Percentiles rank a stretch among this genome's conserved stretches.
These are phyloP conservation scores for Crossocerus cetratus DNA, from an alignment of 2,888 invertebrate species.

Conservation along the genomic window DNA sequence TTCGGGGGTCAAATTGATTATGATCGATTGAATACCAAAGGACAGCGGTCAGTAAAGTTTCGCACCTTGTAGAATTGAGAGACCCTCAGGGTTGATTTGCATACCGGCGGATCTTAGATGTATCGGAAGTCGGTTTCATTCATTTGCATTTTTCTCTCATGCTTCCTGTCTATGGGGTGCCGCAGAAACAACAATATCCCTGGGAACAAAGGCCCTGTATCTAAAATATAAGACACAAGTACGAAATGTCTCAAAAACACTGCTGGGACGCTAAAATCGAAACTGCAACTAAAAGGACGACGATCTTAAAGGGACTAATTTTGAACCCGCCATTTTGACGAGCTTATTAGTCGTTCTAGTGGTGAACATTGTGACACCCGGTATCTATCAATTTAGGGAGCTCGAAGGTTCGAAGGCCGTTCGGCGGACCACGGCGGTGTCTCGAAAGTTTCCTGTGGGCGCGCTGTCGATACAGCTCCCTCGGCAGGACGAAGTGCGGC, in stretches of 20 bases:
- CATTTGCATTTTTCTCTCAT: slow-evolving; percentile 26
- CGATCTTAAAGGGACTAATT: too few relatives aligned
- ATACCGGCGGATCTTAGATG: slow-evolving; percentile 47
- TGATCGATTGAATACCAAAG: slow-evolving; percentile 57
- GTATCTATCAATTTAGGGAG: slow-evolving; percentile 30
- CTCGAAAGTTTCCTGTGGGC: slow-evolving; percentile 47
- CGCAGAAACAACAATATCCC: slow-evolving; percentile 7
- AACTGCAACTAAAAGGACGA: too few relatives aligned
- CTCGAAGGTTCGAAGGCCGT: slow-evolving; percentile 28
- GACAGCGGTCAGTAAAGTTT: slow-evolving; percentile 57
- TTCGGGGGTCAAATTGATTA: slow-evolving; percentile 45
- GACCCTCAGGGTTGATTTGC: slow-evolving; percentile 51
- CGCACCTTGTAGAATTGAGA: slow-evolving; percentile 25
- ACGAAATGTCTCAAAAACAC: too few relatives aligned
- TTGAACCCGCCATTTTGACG: too few relatives aligned
- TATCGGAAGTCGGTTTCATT: slow-evolving; percentile 29
- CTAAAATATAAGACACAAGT: too few relatives aligned
- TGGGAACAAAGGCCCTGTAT: too few relatives aligned
- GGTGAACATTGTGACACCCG: slow-evolving; percentile 25
- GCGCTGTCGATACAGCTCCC: slow-evolving; percentile 41
- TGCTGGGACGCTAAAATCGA: too few relatives aligned
- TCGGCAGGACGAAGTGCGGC: slow-evolving; percentile 9
- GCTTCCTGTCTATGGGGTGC: slow-evolving; percentile 12
- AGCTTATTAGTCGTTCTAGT: too few relatives aligned
- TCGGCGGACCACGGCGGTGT: slow-evolving; percentile 22